Conservation (phyloP, 2,797 vertebrate species). For the Scolopax bukidnonensis region DNA sequence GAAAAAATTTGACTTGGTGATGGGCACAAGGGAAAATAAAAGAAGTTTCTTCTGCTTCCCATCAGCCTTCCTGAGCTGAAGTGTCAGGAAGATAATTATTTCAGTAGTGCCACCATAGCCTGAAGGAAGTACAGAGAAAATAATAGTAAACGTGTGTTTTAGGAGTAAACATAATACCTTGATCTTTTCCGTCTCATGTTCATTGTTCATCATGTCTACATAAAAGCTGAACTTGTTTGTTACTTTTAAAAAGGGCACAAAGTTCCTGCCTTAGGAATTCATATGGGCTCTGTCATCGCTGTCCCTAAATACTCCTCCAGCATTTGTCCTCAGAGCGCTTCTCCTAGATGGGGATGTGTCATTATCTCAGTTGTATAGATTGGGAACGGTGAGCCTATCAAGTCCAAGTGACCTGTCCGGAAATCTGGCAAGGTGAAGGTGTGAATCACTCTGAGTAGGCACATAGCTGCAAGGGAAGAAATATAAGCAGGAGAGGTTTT, state of each 20-base stretch:
- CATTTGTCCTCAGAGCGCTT: not conserved
- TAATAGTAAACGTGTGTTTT: not conserved
- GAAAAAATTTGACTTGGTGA: not conserved
- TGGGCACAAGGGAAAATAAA: not conserved
- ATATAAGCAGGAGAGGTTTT: not conserved
- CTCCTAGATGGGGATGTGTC: not conserved
- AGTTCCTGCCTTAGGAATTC: not conserved
- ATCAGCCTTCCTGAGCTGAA: not conserved
- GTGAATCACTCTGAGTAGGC: not conserved
- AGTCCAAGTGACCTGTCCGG: conserved; percentile 12
- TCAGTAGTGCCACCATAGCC: not conserved
- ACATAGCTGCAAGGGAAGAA: not conserved
- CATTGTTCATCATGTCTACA: not conserved
- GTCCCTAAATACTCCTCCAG: not conserved
- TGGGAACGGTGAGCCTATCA: not conserved
- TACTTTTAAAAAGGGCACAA: not conserved
- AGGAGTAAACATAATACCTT: not conserved
- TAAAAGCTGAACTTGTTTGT: not conserved
- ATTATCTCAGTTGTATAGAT: not conserved
- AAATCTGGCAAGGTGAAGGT: not conserved
- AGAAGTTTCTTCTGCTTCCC: not conserved
- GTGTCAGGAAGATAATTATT: not conserved
- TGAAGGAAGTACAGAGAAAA: not conserved
- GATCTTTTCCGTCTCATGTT: not conserved
- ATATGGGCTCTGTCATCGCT: not conserved